Percentiles rank a stretch among this genome's conserved stretches.
phyloP scores from a whole-genome alignment of 2,888 invertebrate genomes.

The Nysson spinosus region DNA sequence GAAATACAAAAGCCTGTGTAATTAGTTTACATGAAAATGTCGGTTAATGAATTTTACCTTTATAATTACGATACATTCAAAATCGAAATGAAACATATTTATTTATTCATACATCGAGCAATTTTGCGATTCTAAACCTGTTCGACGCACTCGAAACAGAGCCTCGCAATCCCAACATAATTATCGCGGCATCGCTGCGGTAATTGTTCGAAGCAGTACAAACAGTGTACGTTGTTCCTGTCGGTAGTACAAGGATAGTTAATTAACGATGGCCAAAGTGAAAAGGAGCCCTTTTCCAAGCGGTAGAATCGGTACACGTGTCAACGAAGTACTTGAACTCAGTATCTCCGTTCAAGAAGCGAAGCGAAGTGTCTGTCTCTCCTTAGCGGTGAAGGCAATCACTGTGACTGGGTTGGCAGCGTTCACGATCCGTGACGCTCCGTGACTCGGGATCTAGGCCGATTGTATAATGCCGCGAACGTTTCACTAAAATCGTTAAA shows the following conservation, averaged over 20 bases:
- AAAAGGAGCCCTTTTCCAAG: conserved; percentile 36
- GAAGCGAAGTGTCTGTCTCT: conserved; percentile 54
- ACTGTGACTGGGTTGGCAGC: conserved; percentile 66
- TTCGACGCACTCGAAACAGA: too few relatives aligned
- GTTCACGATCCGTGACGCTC: conserved; percentile 76
- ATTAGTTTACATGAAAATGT: too few relatives aligned
- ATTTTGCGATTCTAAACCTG: too few relatives aligned
- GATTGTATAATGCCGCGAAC: conserved; percentile 76
- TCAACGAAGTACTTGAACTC: conserved; percentile 35
- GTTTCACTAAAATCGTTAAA: conserved; percentile 77
- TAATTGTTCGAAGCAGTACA: too few relatives aligned
- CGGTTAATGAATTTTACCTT: too few relatives aligned
- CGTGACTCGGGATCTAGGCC: conserved; percentile 77
- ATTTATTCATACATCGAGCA: too few relatives aligned
- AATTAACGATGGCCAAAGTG: conserved; percentile 4
- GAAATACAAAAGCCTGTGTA: too few relatives aligned
- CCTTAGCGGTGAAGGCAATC: conserved; percentile 62
- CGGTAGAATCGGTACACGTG: conserved; percentile 49
- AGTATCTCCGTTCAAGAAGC: conserved; percentile 31
- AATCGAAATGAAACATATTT: too few relatives aligned
- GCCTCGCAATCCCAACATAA: too few relatives aligned
- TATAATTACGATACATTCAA: too few relatives aligned
- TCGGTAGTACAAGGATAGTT: not conserved
- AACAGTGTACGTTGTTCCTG: not conserved
- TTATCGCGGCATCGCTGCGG: too few relatives aligned